A percentile compares a stretch with the other conserved stretches of the same genome.
Conservation (phyloP, 2,888 invertebrate species). For the Chaitophorus viminalis region DNA sequence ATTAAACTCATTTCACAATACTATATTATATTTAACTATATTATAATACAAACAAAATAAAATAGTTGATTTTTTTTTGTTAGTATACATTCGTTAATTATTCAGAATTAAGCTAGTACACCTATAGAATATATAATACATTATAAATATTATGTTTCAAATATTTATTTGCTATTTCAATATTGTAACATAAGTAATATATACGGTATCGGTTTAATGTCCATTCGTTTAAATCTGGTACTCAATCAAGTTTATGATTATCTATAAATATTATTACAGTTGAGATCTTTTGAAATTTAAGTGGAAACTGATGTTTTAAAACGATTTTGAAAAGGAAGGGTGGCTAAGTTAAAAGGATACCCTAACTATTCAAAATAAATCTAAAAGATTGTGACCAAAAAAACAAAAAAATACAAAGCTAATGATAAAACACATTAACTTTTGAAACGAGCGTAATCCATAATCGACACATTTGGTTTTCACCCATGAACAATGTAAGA, state of each 20-base stretch:
- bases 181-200: background rate
- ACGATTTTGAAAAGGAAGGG: slow-evolving; percentile 7
- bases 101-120: too few relatives aligned
- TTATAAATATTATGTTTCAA: too few relatives aligned
- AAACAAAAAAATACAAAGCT: slow-evolving; percentile 18
- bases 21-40: too few relatives aligned
- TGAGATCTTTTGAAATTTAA: background rate
- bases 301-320: slow-evolving; percentile 30
- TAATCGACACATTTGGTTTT: slow-evolving; percentile 27
- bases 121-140: too few relatives aligned
- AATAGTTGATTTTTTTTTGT: too few relatives aligned
- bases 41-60: too few relatives aligned
- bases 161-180: background rate
- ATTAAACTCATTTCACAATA: too few relatives aligned
- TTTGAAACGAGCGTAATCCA: background rate
- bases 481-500: background rate
- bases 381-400: background rate
- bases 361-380: background rate
- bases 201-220: background rate
- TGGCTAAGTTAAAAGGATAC: background rate
- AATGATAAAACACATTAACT: slow-evolving; percentile 58
- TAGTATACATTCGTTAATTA: too few relatives aligned
- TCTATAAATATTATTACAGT: background rate
- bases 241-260: background rate
- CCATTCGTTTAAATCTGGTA: background rate